A percentile compares a stretch with the other conserved stretches of the same genome.
Conservation (phyloP, 2,888 invertebrate species). For the Linnaemya vulpina region DNA sequence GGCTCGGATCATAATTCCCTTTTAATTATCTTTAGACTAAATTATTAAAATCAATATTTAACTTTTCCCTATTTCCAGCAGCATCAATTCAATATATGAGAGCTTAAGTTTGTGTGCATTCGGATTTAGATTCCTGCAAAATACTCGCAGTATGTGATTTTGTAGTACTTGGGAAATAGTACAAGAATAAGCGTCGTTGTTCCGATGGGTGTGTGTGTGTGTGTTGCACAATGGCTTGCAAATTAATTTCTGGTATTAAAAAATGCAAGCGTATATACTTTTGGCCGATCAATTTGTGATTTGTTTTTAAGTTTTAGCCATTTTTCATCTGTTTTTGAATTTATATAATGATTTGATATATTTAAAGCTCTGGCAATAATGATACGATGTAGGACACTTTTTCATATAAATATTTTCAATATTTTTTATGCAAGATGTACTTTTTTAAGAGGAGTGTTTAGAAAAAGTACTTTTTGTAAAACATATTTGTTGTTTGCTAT, state of each 20-base stretch:
- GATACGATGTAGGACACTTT: too few relatives aligned
- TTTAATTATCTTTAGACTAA: slow-evolving; percentile 44
- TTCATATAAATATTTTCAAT: too few relatives aligned
- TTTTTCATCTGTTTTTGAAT: too few relatives aligned
- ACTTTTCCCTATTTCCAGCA: slow-evolving; percentile 16
- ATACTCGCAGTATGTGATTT: background rate
- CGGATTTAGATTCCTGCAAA: slow-evolving; percentile 9
- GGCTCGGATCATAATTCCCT: slow-evolving; percentile 1
- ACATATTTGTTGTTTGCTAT: too few relatives aligned
- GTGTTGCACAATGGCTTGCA: slow-evolving; percentile 8
- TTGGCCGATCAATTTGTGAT: too few relatives aligned
- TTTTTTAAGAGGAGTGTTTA: too few relatives aligned
- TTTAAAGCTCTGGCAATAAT: too few relatives aligned
- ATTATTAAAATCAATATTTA: slow-evolving; percentile 36
- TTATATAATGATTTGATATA: too few relatives aligned
- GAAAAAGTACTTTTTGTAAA: background rate
- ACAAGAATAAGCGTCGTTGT: background rate
- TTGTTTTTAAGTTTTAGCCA: too few relatives aligned
- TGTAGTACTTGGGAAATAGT: background rate
- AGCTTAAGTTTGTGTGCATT: slow-evolving; percentile 13
- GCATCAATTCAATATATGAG: slow-evolving; percentile 1
- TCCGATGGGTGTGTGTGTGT: background rate
- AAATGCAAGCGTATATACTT: too few relatives aligned
- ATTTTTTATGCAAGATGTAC: too few relatives aligned
- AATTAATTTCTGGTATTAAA: too few relatives aligned